Percentiles rank a stretch among this genome's conserved stretches.
Conservation (phyloP, 53 echinoderm and acorn worm species). For the Temnopleurus reevesii region DNA sequence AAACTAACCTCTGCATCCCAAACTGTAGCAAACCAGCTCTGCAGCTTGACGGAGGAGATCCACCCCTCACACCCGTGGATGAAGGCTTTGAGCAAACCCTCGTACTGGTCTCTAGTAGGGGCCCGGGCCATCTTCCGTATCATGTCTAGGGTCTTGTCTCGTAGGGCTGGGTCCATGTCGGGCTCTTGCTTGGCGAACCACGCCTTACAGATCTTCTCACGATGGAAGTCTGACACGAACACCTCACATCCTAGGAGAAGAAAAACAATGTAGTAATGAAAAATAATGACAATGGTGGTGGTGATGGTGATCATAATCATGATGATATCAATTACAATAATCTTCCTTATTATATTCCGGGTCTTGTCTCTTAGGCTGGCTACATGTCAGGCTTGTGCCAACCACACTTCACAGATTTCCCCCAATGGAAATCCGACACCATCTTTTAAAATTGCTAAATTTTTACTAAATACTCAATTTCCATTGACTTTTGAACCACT, state of each 20-base stretch:
- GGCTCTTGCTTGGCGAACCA: constrained; percentile 43
- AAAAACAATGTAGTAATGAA: too few species aligned
- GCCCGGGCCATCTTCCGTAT: not conserved
- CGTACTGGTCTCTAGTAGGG: constrained; percentile 4
- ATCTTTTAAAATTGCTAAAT: too few species aligned
- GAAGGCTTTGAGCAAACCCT: not conserved
- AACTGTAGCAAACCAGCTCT: constrained; percentile 33
- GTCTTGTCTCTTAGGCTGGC: too few species aligned
- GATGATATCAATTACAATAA: too few species aligned
- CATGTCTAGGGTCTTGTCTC: not conserved
- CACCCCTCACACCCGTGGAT: constrained; percentile 1
- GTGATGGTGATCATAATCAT: too few species aligned
- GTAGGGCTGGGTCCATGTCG: not conserved
- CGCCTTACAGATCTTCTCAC: constrained; percentile 9
- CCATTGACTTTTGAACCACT: too few species aligned
- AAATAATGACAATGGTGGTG: too few species aligned
- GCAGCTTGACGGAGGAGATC: not conserved
- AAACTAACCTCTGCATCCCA: constrained; percentile 13
- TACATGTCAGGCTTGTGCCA: too few species aligned
- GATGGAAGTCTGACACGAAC: constrained; percentile 31
- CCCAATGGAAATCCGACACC: too few species aligned
- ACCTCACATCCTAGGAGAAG: not conserved
- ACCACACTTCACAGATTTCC: too few species aligned
- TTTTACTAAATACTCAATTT: too few species aligned
- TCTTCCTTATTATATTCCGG: too few species aligned